phyloP scores from a whole-genome alignment of 2,113 vertebrate species.

The Nansenia antarctica region DNA sequence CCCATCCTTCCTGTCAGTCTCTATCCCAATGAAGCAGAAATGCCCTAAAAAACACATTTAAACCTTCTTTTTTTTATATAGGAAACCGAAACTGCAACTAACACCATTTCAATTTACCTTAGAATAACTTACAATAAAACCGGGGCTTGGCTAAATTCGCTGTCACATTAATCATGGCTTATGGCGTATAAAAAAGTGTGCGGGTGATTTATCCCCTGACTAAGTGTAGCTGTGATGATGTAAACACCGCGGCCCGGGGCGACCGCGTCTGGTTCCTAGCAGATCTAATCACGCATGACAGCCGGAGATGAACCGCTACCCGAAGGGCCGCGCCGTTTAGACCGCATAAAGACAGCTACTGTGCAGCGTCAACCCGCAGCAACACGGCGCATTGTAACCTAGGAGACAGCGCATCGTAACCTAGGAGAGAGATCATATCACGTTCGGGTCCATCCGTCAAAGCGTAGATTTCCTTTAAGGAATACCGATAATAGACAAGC shows the following conservation, averaged over 20 bases:
- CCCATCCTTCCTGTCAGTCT: too few species aligned
- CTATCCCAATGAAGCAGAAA: too few species aligned
- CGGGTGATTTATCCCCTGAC: too few species aligned
- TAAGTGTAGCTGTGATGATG: too few species aligned
- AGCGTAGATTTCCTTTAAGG: not conserved
- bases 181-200: too few species aligned
- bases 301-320: not conserved
- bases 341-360: not conserved
- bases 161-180: constrained; percentile 12
- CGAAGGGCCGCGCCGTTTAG: not conserved
- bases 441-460: constrained; percentile 12
- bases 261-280: constrained; percentile 13
- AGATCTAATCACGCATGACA: constrained; percentile 15
- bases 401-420: not conserved
- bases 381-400: not conserved
- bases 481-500: constrained; percentile 19
- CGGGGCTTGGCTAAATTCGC: not conserved
- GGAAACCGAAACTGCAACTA: not conserved
- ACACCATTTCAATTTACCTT: not conserved
- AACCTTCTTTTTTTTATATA: too few species aligned
- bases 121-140: not conserved
- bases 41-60: too few species aligned
- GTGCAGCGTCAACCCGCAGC: not conserved
- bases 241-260: too few species aligned
- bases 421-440: not conserved